A percentile compares a stretch with the other conserved stretches of the same genome.
Conservation (phyloP, 1,140 invertebrate genomes). For the Zaprionus gabonicus region DNA sequence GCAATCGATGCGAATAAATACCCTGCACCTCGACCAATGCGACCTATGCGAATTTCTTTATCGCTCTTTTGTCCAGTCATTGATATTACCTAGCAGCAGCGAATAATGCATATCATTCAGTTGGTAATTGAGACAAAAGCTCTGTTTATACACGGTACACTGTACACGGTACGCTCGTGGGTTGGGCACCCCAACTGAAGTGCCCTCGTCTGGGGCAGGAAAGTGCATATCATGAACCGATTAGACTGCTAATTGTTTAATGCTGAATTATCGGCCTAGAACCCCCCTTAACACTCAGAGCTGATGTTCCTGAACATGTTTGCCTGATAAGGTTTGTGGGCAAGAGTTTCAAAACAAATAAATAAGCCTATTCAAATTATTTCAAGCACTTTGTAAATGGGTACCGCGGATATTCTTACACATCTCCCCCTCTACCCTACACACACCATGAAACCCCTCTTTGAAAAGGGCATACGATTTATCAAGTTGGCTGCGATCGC, state of each 20-base stretch:
- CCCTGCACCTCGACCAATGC: background rate
- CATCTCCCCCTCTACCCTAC: background rate
- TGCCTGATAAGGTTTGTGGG: background rate
- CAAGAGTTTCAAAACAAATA: background rate
- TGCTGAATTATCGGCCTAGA: background rate
- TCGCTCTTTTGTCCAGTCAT: conserved; percentile 32
- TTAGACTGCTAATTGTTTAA: conserved; percentile 16
- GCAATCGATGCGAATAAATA: conserved; percentile 15
- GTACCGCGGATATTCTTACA: background rate
- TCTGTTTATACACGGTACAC: background rate
- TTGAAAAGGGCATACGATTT: conserved; percentile 54
- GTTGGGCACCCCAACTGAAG: background rate
- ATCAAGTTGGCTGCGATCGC: conserved; percentile 51
- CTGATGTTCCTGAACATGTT: background rate
- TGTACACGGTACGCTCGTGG: background rate
- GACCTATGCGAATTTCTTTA: conserved; percentile 34
- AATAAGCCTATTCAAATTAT: conserved; percentile 1
- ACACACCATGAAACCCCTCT: background rate
- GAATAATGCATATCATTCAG: conserved; percentile 44
- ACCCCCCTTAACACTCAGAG: background rate
- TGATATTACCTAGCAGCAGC: conserved; percentile 12
- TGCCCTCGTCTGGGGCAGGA: conserved; percentile 6
- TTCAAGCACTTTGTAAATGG: background rate
- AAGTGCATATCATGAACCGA: conserved; percentile 33
- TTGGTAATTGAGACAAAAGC: conserved; percentile 32